Evolutionary conservation across 2,888 invertebrate genomes (phyloP), one percentile per base, ranked within the genome.

Genomic region (Machimus rusticus): DNA sequence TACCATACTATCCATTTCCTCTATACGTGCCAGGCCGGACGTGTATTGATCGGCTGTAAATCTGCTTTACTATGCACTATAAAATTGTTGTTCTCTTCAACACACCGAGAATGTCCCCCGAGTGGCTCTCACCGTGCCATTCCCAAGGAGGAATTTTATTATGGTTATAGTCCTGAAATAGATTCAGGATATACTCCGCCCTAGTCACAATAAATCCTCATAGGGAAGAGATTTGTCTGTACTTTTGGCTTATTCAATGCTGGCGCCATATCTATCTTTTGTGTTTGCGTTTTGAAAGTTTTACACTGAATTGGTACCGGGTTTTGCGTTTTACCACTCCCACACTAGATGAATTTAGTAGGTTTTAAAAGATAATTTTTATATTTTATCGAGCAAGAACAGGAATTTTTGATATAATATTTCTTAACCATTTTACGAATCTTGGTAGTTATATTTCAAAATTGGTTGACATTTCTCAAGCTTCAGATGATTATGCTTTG

Each of bases 261-360:
- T 86, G 86, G 86, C 86, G 86, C 86, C 86, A 86, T 79, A 86
- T 86, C 39, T 57, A 86, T 86, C 86, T 86, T 86, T 66, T 78
- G 37, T 77, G 86, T 86, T 77, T 77, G 77, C 74, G 51, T 74
- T 85, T 85, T 85, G 43, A 85, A 85, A 85, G 46, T 85, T 85
- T 46, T 43, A 19, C 46, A 19, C 34, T 4, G 66, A 23, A 23
- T 28, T 57, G 57, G 57, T 23, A 57, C 8, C 23, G 57, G 57
- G 23, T 23, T 74, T 76, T 9, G 14, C 76, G 9, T n/a, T 31
- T 37, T 19, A 76, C 39, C 76, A 34, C 76, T 16, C 43, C 76
- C 34, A 34, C n/a, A 76, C 76, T 19, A 39, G 9, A n/a, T n/a
- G 6, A 76, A 28, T n/a, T 23, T n/a, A 39, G 34, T 76, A 37